Conservation (phyloP, 2,888 invertebrate species). For the Mythimna vitellina region DNA sequence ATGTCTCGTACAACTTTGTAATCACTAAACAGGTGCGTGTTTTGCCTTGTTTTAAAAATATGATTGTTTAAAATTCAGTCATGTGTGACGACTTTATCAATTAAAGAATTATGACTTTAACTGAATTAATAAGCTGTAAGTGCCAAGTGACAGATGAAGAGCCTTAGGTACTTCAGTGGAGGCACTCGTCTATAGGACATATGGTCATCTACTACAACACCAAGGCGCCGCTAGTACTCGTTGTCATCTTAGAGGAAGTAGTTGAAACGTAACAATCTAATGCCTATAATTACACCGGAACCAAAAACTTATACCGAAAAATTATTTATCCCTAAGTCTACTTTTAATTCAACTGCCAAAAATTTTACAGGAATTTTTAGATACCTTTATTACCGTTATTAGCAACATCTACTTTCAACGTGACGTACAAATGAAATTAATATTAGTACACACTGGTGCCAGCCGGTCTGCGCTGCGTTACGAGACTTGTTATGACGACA, state of each 20-base stretch:
- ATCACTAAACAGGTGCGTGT: constrained; percentile 5
- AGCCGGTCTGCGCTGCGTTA: constrained; percentile 16
- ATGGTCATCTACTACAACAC: background rate
- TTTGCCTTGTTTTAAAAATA: constrained; percentile 10
- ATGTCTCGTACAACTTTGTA: background rate
- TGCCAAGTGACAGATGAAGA: background rate
- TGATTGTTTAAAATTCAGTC: background rate
- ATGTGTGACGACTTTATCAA: constrained; percentile 5
- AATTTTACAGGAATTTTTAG: background rate
- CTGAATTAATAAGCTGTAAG: background rate
- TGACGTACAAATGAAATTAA: constrained; percentile 1
- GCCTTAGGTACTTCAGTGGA: background rate
- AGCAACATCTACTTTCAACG: background rate
- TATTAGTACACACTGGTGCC: constrained; percentile 17
- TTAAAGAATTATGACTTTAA: background rate
- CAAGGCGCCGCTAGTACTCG: background rate
- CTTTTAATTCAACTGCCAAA: too few relatives aligned
- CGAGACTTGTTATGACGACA: background rate
- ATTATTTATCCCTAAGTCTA: too few relatives aligned
- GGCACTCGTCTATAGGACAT: background rate
- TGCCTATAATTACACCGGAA: background rate
- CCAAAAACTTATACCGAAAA: too few relatives aligned
- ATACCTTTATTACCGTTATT: background rate
- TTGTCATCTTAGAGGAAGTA: too few relatives aligned
- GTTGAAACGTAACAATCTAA: background rate